Conservation (phyloP, 2,888 invertebrate genomes). For the Trichopoda pennipes region DNA sequence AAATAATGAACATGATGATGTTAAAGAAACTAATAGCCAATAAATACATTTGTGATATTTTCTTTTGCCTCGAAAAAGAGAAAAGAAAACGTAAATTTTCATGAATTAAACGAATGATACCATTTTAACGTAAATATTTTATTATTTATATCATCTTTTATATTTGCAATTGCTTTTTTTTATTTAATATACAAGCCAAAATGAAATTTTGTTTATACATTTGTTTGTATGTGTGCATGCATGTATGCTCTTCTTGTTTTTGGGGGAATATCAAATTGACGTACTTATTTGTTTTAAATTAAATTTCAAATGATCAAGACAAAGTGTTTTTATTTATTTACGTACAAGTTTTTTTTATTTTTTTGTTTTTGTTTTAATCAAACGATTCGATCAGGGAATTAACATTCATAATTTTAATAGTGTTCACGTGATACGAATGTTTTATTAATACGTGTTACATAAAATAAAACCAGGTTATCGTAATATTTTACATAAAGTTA, state of each 20-base stretch:
- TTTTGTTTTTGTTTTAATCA: too few species aligned
- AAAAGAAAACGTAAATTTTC: conserved; percentile 56
- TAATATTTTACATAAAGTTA: background rate
- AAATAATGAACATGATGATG: conserved; percentile 3
- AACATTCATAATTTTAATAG: conserved; percentile 62
- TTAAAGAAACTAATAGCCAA: background rate
- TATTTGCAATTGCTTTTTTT: conserved; percentile 4
- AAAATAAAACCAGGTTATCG: background rate
- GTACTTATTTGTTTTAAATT: conserved; percentile 14
- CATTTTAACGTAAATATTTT: conserved; percentile 54
- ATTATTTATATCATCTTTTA: background rate
- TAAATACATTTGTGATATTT: conserved; percentile 19
- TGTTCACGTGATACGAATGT: conserved; percentile 58
- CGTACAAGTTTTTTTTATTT: conserved; percentile 30
- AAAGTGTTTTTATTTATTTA: conserved; percentile 39
- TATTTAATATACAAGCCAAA: conserved; percentile 6
- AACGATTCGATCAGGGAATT: conserved; percentile 33
- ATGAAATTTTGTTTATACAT: conserved; percentile 2
- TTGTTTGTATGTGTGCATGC: too few species aligned
- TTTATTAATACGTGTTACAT: conserved; percentile 23
- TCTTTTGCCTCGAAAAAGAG: conserved; percentile 16
- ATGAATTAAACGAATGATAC: conserved; percentile 66
- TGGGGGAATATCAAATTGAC: conserved; percentile 37
- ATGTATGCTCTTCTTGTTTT: conserved; percentile 26
- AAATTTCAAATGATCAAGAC: conserved; percentile 13